These are phyloP conservation scores for Horisme vitalbata DNA, from an alignment of 2,888 invertebrate species.

Conservation along the genomic window DNA sequence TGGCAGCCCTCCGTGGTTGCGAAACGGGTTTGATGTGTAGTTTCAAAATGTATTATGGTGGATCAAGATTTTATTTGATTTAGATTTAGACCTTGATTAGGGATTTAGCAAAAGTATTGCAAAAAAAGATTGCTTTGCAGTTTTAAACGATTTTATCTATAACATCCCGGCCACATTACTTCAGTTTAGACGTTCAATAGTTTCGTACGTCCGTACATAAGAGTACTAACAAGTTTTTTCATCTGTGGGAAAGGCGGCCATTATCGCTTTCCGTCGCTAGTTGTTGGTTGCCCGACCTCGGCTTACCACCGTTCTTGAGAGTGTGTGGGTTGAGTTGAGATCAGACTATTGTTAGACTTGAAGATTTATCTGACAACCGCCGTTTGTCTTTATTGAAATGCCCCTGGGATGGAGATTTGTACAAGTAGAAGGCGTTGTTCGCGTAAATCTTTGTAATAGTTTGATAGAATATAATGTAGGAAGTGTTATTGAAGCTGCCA, in stretches of 20 bases:
- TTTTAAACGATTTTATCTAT: too few species aligned
- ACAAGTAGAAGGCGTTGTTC: conserved; percentile 12
- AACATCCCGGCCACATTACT: too few species aligned
- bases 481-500: conserved; percentile 8
- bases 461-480: conserved; percentile 10
- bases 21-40: conserved; percentile 36
- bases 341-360: conserved; percentile 43
- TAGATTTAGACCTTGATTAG: conserved; percentile 7
- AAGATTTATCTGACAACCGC: conserved; percentile 36
- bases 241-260: conserved; percentile 57
- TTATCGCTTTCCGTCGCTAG: conserved; percentile 41
- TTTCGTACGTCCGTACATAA: conserved; percentile 13
- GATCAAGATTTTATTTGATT: conserved; percentile 29
- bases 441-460: conserved; percentile 10
- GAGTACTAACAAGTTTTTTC: conserved; percentile 54
- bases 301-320: conserved; percentile 39
- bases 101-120: conserved; percentile 12
- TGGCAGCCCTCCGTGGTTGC: conserved; percentile 30
- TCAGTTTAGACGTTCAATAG: conserved; percentile 28
- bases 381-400: conserved; percentile 40
- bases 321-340: conserved; percentile 34
- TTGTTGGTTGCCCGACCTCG: conserved; percentile 44
- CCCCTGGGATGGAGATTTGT: conserved; percentile 27
- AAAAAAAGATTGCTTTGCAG: not conserved
- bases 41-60: conserved; percentile 36